Conservation (phyloP, 2,888 invertebrate genomes). For the Harpalus rubripes region DNA sequence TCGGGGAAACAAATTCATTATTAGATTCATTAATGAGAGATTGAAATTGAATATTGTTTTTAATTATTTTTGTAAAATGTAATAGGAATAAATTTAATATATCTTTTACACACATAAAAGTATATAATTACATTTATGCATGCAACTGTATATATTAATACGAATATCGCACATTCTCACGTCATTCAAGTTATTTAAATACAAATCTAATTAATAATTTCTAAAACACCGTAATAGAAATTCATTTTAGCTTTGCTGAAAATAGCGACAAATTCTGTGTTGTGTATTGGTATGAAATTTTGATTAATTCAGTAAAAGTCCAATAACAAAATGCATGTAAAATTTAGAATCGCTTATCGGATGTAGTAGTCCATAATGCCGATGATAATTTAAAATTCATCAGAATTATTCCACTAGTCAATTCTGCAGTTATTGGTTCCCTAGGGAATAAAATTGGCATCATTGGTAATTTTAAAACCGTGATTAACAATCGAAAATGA, state of each 20-base stretch:
- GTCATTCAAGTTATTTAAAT: too few relatives aligned
- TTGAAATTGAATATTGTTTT: too few relatives aligned
- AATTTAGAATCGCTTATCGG: conserved; percentile 33
- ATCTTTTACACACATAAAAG: too few relatives aligned
- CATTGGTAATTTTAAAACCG: conserved; percentile 44
- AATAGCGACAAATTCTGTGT: background rate
- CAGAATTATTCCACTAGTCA: conserved; percentile 32
- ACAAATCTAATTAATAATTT: background rate
- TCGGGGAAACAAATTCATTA: too few relatives aligned
- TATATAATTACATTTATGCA: too few relatives aligned
- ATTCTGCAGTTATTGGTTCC: conserved; percentile 26
- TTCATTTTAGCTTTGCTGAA: background rate
- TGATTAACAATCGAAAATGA: conserved; percentile 51
- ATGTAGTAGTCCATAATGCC: conserved; percentile 27
- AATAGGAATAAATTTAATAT: too few relatives aligned
- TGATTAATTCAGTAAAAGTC: conserved; percentile 38
- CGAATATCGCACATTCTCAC: too few relatives aligned
- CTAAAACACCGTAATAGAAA: background rate
- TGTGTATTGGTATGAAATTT: background rate
- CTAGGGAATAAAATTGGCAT: conserved; percentile 35
- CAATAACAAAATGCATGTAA: conserved; percentile 29
- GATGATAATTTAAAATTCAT: conserved; percentile 40
- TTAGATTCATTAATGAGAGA: too few relatives aligned
- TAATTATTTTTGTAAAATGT: too few relatives aligned
- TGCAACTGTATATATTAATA: too few relatives aligned